These are phyloP conservation scores for Onychostruthus taczanowskii DNA, from an alignment of 2,113 vertebrate species.

Conservation along the genomic window DNA sequence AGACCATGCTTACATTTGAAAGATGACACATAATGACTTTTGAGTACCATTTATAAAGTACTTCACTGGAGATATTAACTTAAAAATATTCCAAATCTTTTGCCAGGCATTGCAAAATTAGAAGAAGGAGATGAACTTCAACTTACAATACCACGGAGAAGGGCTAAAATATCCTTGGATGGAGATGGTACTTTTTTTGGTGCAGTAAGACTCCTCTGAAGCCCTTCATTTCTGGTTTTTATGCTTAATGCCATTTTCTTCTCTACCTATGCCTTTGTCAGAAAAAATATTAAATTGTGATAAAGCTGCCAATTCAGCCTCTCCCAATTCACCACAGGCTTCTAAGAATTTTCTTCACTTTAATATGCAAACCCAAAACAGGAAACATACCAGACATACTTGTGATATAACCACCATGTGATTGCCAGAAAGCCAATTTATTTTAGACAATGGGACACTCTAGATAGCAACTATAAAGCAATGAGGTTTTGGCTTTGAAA, in stretches of 20 bases:
- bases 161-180: constrained; percentile 85
- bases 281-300: background rate
- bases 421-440: constrained; percentile 44
- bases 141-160: constrained; percentile 85
- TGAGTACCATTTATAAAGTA: background rate
- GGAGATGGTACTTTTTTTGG: constrained; percentile 93
- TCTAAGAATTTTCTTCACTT: constrained; percentile 50
- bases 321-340: background rate
- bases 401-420: constrained; percentile 19
- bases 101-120: constrained; percentile 88
- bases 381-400: constrained; percentile 57
- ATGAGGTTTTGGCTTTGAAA: background rate
- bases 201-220: constrained; percentile 86
- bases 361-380: constrained; percentile 52
- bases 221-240: background rate
- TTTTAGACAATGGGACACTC: background rate
- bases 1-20: background rate
- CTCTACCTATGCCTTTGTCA: background rate
- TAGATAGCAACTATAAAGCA: background rate
- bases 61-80: background rate
- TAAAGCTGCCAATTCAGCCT: background rate
- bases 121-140: constrained; percentile 90
- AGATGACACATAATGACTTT: background rate
- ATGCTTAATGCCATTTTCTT: background rate
- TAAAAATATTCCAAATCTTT: constrained; percentile 21